A percentile compares a stretch with the other conserved stretches of the same genome.
phyloP scores from a whole-genome alignment of 2,113 vertebrate species.

The Chaenocephalus aceratus region DNA sequence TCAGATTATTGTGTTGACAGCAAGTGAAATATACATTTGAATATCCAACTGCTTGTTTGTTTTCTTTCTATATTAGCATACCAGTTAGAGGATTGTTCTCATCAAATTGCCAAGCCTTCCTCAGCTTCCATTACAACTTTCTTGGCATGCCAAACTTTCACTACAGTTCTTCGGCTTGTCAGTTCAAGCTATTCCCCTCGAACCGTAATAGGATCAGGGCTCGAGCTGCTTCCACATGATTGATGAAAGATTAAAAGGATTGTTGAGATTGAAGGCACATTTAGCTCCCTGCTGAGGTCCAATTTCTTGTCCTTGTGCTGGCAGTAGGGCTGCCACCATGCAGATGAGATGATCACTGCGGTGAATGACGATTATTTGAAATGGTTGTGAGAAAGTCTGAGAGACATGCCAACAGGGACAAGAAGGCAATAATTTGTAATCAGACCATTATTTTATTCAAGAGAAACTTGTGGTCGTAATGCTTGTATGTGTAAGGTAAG shows the following conservation, averaged over 20 bases:
- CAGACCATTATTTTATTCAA: slow-evolving; percentile 43
- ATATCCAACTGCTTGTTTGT: slow-evolving; percentile 69
- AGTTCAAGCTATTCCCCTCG: slow-evolving; percentile 69
- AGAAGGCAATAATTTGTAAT: slow-evolving; percentile 74
- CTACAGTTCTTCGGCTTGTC: slow-evolving; percentile 70
- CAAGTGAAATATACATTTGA: slow-evolving; percentile 44
- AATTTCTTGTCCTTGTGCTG: slow-evolving; percentile 74
- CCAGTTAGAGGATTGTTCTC: slow-evolving; percentile 57
- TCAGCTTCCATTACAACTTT: slow-evolving; percentile 65
- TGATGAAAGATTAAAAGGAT: slow-evolving; percentile 89
- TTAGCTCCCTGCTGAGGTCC: slow-evolving; percentile 81
- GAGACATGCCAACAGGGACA: slow-evolving; percentile 51
- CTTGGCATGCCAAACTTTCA: slow-evolving; percentile 68
- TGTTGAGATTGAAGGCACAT: slow-evolving; percentile 84
- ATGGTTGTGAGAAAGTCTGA: slow-evolving; percentile 50
- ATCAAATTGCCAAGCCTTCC: slow-evolving; percentile 62
- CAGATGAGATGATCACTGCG: slow-evolving; percentile 78
- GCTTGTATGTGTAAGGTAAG: slow-evolving; percentile 15
- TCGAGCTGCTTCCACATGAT: slow-evolving; percentile 78
- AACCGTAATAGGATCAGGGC: slow-evolving; percentile 81
- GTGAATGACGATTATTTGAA: slow-evolving; percentile 67
- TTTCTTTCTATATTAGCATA: slow-evolving; percentile 68
- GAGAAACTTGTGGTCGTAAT: slow-evolving; percentile 34
- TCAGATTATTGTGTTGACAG: slow-evolving; percentile 39
- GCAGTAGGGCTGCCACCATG: slow-evolving; percentile 71